Conservation (phyloP, 2,113 vertebrate genomes). For the Apeltes quadracus region DNA sequence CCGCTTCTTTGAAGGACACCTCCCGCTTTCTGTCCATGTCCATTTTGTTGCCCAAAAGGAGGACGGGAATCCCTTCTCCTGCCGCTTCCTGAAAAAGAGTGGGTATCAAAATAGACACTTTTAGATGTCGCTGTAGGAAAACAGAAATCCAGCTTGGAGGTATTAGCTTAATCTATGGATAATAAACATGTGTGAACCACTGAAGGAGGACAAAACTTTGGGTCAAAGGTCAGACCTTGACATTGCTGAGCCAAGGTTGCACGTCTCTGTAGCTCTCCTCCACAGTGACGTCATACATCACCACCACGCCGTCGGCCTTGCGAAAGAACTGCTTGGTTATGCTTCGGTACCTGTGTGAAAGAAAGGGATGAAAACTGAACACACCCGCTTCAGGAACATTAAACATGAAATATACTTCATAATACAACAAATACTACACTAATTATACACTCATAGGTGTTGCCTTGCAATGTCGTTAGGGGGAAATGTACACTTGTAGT, state of each 20-base stretch:
- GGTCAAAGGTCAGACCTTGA: conserved; percentile 81
- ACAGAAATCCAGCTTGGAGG: not conserved
- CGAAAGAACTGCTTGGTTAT: conserved; percentile 96
- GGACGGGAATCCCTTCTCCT: conserved; percentile 83
- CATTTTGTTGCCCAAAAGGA: conserved; percentile 91
- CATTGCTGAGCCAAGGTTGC: conserved; percentile 85
- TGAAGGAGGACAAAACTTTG: not conserved
- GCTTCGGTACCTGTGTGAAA: conserved; percentile 85
- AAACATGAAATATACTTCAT: not conserved
- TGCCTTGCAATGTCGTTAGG: not conserved
- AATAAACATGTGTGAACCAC: not conserved
- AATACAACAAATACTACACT: not conserved
- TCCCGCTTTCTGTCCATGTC: conserved; percentile 86
- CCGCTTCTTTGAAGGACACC: conserved; percentile 84
- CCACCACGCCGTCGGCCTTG: conserved; percentile 90
- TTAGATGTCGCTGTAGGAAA: not conserved
- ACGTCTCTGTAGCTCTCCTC: conserved; percentile 86
- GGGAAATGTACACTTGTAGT: not conserved
- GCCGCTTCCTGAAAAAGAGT: conserved; percentile 81
- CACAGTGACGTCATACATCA: conserved; percentile 91
- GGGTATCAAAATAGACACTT: not conserved
- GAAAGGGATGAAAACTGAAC: not conserved
- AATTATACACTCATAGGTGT: not conserved
- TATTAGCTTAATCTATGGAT: not conserved
- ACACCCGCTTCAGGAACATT: too few species aligned